Conservation (phyloP, 2,888 invertebrate species). For the Ypsolopha scabrella region DNA sequence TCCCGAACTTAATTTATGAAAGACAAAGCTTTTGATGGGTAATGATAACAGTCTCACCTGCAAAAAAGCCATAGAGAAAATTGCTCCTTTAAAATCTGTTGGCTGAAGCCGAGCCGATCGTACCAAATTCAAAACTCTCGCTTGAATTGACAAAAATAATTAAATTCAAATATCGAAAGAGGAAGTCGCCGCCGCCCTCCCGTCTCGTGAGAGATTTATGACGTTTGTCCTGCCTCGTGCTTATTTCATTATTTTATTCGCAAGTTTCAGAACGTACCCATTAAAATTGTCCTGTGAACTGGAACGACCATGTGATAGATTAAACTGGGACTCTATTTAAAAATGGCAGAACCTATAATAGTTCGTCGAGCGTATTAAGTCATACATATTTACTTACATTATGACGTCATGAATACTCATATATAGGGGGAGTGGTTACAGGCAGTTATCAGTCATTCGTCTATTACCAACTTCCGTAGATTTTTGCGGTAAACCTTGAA, state of each 20-base stretch:
- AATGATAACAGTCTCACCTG: neutral
- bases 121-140: slow-evolving; percentile 18
- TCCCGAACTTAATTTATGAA: neutral
- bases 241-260: slow-evolving; percentile 66
- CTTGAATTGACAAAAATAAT: slow-evolving; percentile 54
- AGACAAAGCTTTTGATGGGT: neutral
- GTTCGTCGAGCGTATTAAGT: too few relatives aligned
- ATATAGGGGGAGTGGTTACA: too few relatives aligned
- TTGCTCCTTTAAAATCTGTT: too few relatives aligned
- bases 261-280: slow-evolving; percentile 29
- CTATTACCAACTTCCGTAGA: too few relatives aligned
- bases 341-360: too few relatives aligned
- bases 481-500: too few relatives aligned
- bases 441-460: too few relatives aligned
- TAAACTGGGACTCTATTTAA: too few relatives aligned
- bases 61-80: neutral
- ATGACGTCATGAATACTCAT: too few relatives aligned
- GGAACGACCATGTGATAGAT: neutral
- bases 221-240: slow-evolving; percentile 67
- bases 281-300: slow-evolving; percentile 7
- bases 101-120: too few relatives aligned
- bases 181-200: slow-evolving; percentile 61
- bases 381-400: too few relatives aligned
- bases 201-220: slow-evolving; percentile 64
- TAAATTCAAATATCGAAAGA: slow-evolving; percentile 70